Percentiles rank a stretch among this genome's conserved stretches.
Evolutionary conservation across 1,140 invertebrate species (phyloP).

Genomic region (Hyles vespertilio): DNA sequence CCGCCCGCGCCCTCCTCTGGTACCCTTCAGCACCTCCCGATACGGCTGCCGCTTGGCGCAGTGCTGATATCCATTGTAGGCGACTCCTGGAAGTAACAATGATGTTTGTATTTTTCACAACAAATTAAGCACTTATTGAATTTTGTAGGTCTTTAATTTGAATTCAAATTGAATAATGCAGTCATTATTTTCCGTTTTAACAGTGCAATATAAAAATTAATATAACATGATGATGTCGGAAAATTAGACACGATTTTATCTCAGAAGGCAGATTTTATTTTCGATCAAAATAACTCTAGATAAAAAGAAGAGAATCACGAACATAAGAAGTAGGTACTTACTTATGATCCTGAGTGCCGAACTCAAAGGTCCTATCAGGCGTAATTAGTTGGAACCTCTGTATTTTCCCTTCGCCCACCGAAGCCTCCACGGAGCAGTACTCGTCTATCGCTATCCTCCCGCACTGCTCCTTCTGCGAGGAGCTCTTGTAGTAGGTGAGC

Average conservation of each 20-base stretch:
- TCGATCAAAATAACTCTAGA: too few species aligned
- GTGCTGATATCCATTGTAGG: slow-evolving; percentile 83
- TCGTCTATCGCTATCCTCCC: slow-evolving; percentile 80
- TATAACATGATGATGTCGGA: too few species aligned
- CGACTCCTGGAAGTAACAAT: slow-evolving; percentile 65
- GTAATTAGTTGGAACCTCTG: slow-evolving; percentile 79
- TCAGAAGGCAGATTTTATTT: too few species aligned
- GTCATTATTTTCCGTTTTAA: too few species aligned
- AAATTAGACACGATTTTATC: too few species aligned
- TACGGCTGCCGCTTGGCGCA: slow-evolving; percentile 82
- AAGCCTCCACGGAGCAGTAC: slow-evolving; percentile 81
- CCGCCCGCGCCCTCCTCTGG: slow-evolving; percentile 79
- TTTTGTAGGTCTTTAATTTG: too few species aligned
- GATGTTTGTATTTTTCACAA: too few species aligned
- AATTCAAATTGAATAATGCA: too few species aligned
- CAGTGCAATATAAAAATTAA: too few species aligned
- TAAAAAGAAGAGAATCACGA: too few species aligned
- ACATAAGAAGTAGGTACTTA: slow-evolving; percentile 24
- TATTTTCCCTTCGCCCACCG: slow-evolving; percentile 73
- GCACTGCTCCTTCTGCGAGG: slow-evolving; percentile 82
- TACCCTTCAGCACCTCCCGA: slow-evolving; percentile 80
- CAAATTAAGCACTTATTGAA: too few species aligned
- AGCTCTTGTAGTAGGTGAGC: slow-evolving; percentile 85
- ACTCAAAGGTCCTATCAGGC: slow-evolving; percentile 81
- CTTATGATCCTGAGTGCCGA: slow-evolving; percentile 82